Evolutionary conservation across 2,888 invertebrate species (phyloP).

Genomic region (Drosophila meridiana): DNA sequence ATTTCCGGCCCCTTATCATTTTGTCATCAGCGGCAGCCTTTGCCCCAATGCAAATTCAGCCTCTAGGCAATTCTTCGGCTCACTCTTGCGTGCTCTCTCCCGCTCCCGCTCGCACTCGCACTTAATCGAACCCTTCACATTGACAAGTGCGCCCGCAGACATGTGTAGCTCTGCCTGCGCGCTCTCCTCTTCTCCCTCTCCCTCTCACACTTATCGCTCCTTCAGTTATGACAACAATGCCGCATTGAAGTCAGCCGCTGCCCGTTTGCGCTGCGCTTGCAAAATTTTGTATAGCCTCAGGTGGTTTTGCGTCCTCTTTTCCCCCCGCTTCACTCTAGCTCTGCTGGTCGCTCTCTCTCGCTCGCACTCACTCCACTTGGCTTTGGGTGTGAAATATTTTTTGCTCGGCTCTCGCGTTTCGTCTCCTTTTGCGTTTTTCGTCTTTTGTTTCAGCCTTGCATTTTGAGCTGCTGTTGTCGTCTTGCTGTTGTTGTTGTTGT

Average conservation of each 20-base stretch:
- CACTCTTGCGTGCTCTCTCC: background rate
- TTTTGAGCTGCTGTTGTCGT: conserved; percentile 3
- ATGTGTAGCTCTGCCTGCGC: conserved; percentile 12
- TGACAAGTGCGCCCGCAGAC: conserved; percentile 64
- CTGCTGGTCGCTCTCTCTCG: background rate
- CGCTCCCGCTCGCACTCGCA: conserved; percentile 29
- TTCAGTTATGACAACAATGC: conserved; percentile 56
- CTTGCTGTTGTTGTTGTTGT: background rate
- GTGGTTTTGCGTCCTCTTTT: conserved; percentile 48
- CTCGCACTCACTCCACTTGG: background rate
- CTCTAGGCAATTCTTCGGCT: conserved; percentile 41
- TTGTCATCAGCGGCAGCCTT: conserved; percentile 57
- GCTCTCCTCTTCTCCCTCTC: background rate
- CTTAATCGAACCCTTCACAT: conserved; percentile 57
- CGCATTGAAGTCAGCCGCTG: conserved; percentile 57
- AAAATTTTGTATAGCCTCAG: conserved; percentile 60
- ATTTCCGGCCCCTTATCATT: conserved; percentile 58
- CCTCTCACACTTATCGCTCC: background rate
- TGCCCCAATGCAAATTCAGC: conserved; percentile 58
- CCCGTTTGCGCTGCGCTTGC: conserved; percentile 43
- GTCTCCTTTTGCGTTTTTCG: conserved; percentile 35
- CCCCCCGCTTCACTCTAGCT: background rate
- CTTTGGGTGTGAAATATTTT: conserved; percentile 57
- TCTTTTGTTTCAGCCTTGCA: conserved; percentile 59
- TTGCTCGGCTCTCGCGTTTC: conserved; percentile 8